Conservation (phyloP, 2,888 invertebrate species). For the Spodoptera littoralis region DNA sequence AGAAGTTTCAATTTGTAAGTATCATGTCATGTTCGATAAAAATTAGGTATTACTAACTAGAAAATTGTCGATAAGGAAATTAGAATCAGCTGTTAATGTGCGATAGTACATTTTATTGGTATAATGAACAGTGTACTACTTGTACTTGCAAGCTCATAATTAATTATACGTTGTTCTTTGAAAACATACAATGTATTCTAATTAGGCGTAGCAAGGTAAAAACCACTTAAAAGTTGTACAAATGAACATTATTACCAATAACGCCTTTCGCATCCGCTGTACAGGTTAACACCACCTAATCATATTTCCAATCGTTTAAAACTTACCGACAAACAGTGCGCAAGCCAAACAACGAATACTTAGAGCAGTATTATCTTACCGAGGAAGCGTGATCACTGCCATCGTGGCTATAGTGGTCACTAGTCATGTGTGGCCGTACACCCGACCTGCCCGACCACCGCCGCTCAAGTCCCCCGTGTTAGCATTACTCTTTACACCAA, state of each 20-base stretch:
- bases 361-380: too few species aligned
- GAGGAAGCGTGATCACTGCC: too few species aligned
- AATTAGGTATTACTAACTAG: conserved; percentile 9
- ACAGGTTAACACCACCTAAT: conserved; percentile 51
- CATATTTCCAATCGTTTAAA: conserved; percentile 27
- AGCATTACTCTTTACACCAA: conserved; percentile 76
- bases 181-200: conserved; percentile 38
- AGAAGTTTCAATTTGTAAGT: not conserved
- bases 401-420: not conserved
- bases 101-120: conserved; percentile 20
- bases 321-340: conserved; percentile 30
- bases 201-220: conserved; percentile 30
- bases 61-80: conserved; percentile 44
- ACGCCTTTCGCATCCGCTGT: conserved; percentile 39
- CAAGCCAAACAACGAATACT: conserved; percentile 34
- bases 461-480: conserved; percentile 62
- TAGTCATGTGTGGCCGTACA: conserved; percentile 39
- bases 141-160: conserved; percentile 16
- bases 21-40: conserved; percentile 32
- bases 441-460: conserved; percentile 42
- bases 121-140: conserved; percentile 12
- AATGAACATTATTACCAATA: conserved; percentile 34
- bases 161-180: conserved; percentile 31
- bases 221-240: conserved; percentile 25
- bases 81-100: conserved; percentile 41